Evolutionary conservation across 2,888 invertebrate genomes (phyloP), one percentile per base, ranked within the genome.

Genomic region (Tridacna gigas): DNA sequence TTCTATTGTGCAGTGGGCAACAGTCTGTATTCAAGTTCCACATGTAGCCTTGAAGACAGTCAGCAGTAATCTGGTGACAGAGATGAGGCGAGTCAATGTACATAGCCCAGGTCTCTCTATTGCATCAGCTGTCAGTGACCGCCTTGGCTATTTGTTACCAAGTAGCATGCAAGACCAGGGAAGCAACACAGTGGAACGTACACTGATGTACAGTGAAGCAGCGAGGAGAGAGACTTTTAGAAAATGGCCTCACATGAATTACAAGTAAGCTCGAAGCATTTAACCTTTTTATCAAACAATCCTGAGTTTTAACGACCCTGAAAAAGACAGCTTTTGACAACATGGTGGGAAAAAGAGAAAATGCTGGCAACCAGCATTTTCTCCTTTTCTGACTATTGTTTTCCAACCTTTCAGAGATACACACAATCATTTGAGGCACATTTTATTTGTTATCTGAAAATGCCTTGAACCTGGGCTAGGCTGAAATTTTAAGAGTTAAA

Each of bases 241-340:
- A 89, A 97, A 97, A 93, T 99, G 98, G 99, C 98, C 98, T 2
- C 98, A 98, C 94, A 98, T 98, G 97, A 98, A 98, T 95, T 98
- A 98, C 95, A 98, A 98, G 97, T 98, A 95, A 85, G 60, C 22
- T 51, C 3, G 15, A 4, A 22, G 63, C 25, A 3, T 56, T 56
- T 56, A 13, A 51, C 11, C 51, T 51, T 51, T 13, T 51, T 51
- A 37, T 2, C 37, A 37, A 37, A 37, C 37, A 37, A 37, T 7
- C 37, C 37, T 37, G 37, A 37, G 37, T 37, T 4, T 37, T 37
- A 37, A 37, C 3, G 37, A 37, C 37, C 37, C 37, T 37, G 7
- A 7, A 7, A 37, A 37, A 37, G 37, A 37, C 7, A 37, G 37
- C 37, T 37, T 37, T 37, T 3, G 9, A n/a, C 2, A 56, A 56